Conservation (phyloP, 1,140 invertebrate genomes). For the Chironomus tepperi region DNA sequence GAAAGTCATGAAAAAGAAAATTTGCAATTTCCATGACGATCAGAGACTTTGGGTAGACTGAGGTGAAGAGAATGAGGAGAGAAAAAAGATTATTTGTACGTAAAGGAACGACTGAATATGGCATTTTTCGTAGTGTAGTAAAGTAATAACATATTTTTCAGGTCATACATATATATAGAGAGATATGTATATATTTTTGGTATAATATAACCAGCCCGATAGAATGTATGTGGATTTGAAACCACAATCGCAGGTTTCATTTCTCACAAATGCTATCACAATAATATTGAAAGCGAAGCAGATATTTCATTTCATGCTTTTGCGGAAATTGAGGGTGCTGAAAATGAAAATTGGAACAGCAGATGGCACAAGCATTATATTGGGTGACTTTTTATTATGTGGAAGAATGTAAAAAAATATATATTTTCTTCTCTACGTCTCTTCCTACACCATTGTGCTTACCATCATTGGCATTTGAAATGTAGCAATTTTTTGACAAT, state of each 20-base stretch:
- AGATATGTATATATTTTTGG: background rate
- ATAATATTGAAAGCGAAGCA: constrained; percentile 11
- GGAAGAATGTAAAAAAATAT: background rate
- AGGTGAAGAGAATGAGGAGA: background rate
- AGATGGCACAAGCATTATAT: constrained; percentile 12
- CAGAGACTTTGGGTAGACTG: background rate
- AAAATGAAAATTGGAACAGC: constrained; percentile 20
- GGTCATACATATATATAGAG: background rate
- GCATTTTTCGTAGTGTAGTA: background rate
- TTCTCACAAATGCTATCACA: constrained; percentile 19
- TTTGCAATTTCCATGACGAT: constrained; percentile 12
- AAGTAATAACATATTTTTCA: constrained; percentile 10
- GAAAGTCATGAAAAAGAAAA: background rate
- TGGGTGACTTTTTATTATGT: constrained; percentile 13
- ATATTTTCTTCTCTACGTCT: background rate
- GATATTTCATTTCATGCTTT: constrained; percentile 22
- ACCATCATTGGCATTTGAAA: too few species aligned
- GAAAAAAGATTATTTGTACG: background rate
- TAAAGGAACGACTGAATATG: constrained; percentile 1
- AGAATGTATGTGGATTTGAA: constrained; percentile 2
- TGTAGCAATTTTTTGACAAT: background rate
- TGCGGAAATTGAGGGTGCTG: background rate
- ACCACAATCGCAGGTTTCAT: constrained; percentile 16
- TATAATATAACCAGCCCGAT: background rate
- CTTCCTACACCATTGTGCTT: background rate